A percentile compares a stretch with the other conserved stretches of the same genome.
Conservation (phyloP, 2,113 vertebrate genomes). For the Planiliza haematocheilus region DNA sequence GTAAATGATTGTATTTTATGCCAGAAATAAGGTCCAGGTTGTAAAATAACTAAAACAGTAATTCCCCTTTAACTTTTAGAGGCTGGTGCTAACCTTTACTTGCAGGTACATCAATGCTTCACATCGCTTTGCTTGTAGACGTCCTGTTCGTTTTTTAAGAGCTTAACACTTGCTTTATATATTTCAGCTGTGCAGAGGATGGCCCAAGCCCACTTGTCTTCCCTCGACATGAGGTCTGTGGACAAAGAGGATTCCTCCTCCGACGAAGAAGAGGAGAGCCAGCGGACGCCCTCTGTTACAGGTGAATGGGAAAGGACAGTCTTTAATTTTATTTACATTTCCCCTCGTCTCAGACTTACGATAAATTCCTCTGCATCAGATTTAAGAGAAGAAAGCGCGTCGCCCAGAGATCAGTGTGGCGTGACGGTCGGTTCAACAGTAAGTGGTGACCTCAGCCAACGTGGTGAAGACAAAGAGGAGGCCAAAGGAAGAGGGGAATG, state of each 20-base stretch:
- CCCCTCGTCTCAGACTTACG: background rate
- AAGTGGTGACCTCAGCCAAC: slow-evolving; percentile 14
- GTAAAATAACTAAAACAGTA: no score
- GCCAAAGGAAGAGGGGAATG: slow-evolving; percentile 38
- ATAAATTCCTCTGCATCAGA: slow-evolving; percentile 41
- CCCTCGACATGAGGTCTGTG: slow-evolving; percentile 78
- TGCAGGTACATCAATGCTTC: background rate
- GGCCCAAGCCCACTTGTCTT: slow-evolving; percentile 89
- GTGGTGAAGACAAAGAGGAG: slow-evolving; percentile 17
- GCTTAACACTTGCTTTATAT: no score
- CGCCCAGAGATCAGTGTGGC: slow-evolving; percentile 16
- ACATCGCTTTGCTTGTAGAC: no score
- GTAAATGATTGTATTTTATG: no score
- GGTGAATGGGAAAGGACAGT: slow-evolving; percentile 17
- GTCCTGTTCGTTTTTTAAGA: no score
- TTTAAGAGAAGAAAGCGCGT: slow-evolving; percentile 31
- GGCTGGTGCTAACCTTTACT: background rate
- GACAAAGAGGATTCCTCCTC: slow-evolving; percentile 72
- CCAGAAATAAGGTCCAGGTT: no score
- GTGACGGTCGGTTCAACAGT: slow-evolving; percentile 21
- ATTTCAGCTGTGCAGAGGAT: slow-evolving; percentile 90
- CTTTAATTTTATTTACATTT: background rate
- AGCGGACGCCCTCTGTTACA: slow-evolving; percentile 18
- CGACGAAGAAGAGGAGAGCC: slow-evolving; percentile 75
- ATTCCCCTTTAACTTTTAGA: no score